These are phyloP conservation scores for Ophraella communa DNA, from an alignment of 2,888 invertebrate species.

Conservation along the genomic window DNA sequence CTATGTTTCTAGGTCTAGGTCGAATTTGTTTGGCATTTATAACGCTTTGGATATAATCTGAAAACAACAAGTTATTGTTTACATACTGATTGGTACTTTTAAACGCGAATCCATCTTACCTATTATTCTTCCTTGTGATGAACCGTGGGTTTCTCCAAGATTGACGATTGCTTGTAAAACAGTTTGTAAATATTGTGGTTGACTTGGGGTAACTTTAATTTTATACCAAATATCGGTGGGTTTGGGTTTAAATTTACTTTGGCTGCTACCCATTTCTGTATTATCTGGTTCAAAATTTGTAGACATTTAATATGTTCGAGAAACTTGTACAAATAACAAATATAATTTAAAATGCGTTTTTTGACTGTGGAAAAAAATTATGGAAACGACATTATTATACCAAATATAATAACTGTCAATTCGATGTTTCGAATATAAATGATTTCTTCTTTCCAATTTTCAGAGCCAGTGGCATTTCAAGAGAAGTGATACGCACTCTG, in stretches of 20 bases:
- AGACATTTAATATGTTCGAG: not conserved
- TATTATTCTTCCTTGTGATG: constrained; percentile 43
- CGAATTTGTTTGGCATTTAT: constrained; percentile 29
- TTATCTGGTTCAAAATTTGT: not conserved
- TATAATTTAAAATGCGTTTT: not conserved
- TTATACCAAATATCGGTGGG: constrained; percentile 33
- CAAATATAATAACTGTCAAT: not conserved
- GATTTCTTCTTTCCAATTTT: not conserved
- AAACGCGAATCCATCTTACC: no score
- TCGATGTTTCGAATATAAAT: not conserved
- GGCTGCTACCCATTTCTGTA: constrained; percentile 30
- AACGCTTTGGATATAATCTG: constrained; percentile 25
- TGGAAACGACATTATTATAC: not conserved
- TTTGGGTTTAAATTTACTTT: constrained; percentile 33
- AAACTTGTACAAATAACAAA: not conserved
- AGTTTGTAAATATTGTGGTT: constrained; percentile 41
- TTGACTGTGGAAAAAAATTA: not conserved
- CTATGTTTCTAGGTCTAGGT: constrained; percentile 39
- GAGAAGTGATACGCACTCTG: no score
- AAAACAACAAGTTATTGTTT: constrained; percentile 26
- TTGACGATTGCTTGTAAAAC: constrained; percentile 48
- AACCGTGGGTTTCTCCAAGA: constrained; percentile 43
- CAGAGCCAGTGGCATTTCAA: no score
- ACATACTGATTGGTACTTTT: no score
- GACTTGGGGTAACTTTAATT: constrained; percentile 35